Percentiles rank a stretch among this genome's conserved stretches.
Conservation (phyloP, 1,140 invertebrate genomes). For the Orius insidiosus region DNA sequence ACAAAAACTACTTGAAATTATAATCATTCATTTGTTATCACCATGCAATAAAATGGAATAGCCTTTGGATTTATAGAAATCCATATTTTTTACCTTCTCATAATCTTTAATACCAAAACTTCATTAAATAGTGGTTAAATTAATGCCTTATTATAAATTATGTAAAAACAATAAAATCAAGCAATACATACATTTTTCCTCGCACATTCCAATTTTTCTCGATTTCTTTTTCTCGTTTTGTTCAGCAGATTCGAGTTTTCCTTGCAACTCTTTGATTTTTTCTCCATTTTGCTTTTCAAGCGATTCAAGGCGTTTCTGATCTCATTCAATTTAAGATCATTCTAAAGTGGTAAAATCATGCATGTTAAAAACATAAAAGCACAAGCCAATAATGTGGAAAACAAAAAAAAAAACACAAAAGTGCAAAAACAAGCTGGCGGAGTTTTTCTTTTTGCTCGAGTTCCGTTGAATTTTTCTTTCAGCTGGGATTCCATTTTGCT, state of each 20-base stretch:
- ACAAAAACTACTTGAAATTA: too few species aligned
- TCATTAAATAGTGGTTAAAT: too few species aligned
- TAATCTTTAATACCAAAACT: too few species aligned
- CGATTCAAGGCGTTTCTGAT: conserved; percentile 41
- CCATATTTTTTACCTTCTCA: too few species aligned
- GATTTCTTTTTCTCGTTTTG: conserved; percentile 56
- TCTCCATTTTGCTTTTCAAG: conserved; percentile 42
- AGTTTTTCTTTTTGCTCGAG: conserved; percentile 56
- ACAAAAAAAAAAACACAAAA: not conserved
- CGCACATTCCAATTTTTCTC: conserved; percentile 58
- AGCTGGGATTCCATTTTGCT: conserved; percentile 50
- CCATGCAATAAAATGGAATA: too few species aligned
- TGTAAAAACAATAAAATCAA: too few species aligned
- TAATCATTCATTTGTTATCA: too few species aligned
- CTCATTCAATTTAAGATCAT: conserved; percentile 47
- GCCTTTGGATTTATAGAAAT: too few species aligned
- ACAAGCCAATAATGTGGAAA: not conserved
- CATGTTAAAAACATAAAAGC: conserved; percentile 7
- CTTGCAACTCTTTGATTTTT: conserved; percentile 54
- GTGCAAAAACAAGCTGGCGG: conserved; percentile 40
- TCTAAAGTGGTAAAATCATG: conserved; percentile 26
- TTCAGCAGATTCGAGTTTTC: conserved; percentile 53
- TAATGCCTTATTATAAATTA: too few species aligned
- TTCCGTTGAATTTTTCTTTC: conserved; percentile 47
- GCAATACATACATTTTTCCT: conserved; percentile 50